These are phyloP conservation scores for Teleogryllus oceanicus DNA, from an alignment of 2,888 invertebrate genomes.

Conservation along the genomic window DNA sequence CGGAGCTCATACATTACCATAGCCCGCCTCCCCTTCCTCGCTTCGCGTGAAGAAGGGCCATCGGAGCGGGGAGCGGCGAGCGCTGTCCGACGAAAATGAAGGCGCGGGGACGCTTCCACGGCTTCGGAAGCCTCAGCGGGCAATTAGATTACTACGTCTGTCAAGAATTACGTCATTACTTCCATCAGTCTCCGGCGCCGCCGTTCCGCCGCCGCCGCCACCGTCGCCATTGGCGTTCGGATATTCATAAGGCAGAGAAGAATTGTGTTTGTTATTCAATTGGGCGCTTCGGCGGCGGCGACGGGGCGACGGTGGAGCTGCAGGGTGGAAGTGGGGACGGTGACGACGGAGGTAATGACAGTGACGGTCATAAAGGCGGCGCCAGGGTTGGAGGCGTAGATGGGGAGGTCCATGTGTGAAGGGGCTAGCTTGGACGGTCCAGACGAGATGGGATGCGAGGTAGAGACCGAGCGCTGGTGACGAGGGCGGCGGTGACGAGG, in stretches of 20 bases:
- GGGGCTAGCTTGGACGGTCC: too few relatives aligned
- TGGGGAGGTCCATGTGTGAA: too few relatives aligned
- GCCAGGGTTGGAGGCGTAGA: too few relatives aligned
- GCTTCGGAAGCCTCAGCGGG: neutral
- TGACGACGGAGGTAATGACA: too few relatives aligned
- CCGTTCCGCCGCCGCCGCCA: neutral
- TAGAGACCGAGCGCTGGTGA: too few relatives aligned
- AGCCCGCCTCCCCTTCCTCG: too few relatives aligned
- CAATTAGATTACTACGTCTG: neutral
- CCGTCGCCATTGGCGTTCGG: neutral
- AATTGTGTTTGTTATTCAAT: conserved; percentile 1
- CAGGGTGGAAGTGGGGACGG: too few relatives aligned
- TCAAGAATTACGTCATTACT: conserved; percentile 12
- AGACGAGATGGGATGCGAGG: too few relatives aligned
- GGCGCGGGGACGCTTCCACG: neutral
- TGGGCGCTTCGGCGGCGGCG: neutral
- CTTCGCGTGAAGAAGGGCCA: neutral
- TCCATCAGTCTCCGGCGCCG: neutral
- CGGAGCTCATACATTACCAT: too few relatives aligned
- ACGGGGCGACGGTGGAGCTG: too few relatives aligned
- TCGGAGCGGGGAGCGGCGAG: neutral
- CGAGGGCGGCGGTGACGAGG: neutral
- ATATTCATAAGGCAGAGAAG: conserved; percentile 18
- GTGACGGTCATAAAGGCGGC: too few relatives aligned
- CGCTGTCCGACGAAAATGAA: neutral